Evolutionary conservation across 1,140 invertebrate genomes (phyloP).

Genomic region (Popillia japonica): DNA sequence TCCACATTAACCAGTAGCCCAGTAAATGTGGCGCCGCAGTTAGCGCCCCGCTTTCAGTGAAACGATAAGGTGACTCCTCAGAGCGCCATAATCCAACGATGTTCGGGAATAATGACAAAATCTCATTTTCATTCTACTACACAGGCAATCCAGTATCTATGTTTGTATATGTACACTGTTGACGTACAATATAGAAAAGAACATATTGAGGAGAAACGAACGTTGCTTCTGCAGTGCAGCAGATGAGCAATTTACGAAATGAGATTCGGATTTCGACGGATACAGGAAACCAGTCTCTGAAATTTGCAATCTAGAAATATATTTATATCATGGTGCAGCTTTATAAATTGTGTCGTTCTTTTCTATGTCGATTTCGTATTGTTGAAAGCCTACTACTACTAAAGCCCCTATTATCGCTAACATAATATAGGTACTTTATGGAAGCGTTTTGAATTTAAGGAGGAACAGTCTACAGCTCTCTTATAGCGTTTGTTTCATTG

Average conservation of each 20-base stretch:
- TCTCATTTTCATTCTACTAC: not conserved
- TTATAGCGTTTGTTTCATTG: too few relatives aligned
- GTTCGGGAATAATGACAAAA: not conserved
- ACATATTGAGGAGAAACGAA: not conserved
- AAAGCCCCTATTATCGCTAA: too few relatives aligned
- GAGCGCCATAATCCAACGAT: too few relatives aligned
- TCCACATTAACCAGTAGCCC: conserved; percentile 15
- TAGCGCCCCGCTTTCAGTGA: not conserved
- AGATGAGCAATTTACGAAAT: not conserved
- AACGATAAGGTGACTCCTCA: not conserved
- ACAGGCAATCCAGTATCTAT: too few relatives aligned
- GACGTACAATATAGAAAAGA: too few relatives aligned
- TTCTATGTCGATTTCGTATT: too few relatives aligned
- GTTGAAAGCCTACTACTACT: too few relatives aligned
- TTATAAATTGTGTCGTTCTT: too few relatives aligned
- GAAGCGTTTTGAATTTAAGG: too few relatives aligned
- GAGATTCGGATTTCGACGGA: not conserved
- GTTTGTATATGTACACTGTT: too few relatives aligned
- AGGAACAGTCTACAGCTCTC: too few relatives aligned
- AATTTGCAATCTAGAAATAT: not conserved
- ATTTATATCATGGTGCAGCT: not conserved
- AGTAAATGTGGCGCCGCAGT: conserved; percentile 9
- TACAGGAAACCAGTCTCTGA: not conserved
- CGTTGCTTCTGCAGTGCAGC: not conserved
- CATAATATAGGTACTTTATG: too few relatives aligned